Evolutionary conservation across 2,113 vertebrate species (phyloP), one percentile per base, ranked within the genome.

Genomic region (Cyrtonyx montezumae): DNA sequence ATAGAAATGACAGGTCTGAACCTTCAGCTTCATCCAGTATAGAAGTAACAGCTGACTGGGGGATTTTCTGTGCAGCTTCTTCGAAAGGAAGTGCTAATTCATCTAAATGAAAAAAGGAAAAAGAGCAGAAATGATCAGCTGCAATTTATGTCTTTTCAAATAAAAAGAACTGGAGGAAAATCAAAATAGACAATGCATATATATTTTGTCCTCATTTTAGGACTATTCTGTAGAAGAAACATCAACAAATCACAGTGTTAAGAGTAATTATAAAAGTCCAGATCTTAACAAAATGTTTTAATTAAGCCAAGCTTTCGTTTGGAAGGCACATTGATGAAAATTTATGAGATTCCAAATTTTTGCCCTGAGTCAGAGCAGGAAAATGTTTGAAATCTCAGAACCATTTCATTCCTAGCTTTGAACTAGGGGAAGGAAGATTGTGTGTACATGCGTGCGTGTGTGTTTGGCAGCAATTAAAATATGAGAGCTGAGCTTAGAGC

Each of bases 381-480:
- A 91, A 94, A 56, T 80, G 32, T 94, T 88, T 83, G 76, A 94
- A 94, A 96, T 83, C 34, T 85, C 79, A 80, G 67, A 94, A 28
- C 14, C 9, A 7, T 67, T 55, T 89, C 9, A 16, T 86, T 84
- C 21, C 7, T 55, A 59, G 30, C 90, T 94, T 95, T 96, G 87
- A 93, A 89, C 55, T 89, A 46, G 66, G 49, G 53, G 84, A 89
- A 66, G 15, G 63, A 34, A 87, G 40, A 18, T 26, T 36, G 2
- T 45, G 21, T 55, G 14, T 58, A 23, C 25, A 18, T 40, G 36
- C 6, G 1, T 37, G 59, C 9, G 1, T 11, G 40, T 3, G 80
- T 61, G 43, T 58, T 95, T 95, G 95, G 94, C 92, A 92, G 67
- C 74, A 96, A 87, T 59, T 69, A 89, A 91, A 95, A 84, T 70